Conservation (phyloP, 2,888 invertebrate species). For the Sinohyriopsis cumingii region DNA sequence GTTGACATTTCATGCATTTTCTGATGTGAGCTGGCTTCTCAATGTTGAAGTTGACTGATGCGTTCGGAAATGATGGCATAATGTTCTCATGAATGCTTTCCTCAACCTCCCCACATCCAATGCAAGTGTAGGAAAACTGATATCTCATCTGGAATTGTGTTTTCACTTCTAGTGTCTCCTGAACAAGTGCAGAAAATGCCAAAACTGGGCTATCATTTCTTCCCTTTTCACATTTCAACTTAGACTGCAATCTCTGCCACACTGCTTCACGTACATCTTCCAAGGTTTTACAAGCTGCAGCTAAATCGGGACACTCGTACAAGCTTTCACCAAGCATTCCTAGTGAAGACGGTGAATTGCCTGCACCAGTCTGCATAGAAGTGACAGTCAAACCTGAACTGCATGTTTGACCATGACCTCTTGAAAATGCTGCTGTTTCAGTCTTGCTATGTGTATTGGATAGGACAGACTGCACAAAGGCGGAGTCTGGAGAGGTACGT, state of each 20-base stretch:
- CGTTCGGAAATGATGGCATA: slow-evolving; percentile 61
- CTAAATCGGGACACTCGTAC: slow-evolving; percentile 23
- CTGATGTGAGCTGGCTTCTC: slow-evolving; percentile 49
- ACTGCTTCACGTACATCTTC: slow-evolving; percentile 56
- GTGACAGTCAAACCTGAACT: not conserved
- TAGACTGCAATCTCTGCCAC: slow-evolving; percentile 58
- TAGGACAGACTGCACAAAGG: too few relatives aligned
- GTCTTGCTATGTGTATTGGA: too few relatives aligned
- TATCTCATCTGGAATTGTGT: slow-evolving; percentile 55
- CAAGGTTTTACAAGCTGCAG: slow-evolving; percentile 41
- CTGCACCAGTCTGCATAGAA: slow-evolving; percentile 2
- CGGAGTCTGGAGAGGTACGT: too few relatives aligned
- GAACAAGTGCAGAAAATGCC: slow-evolving; percentile 60
- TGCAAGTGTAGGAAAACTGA: slow-evolving; percentile 47
- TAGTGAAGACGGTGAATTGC: slow-evolving; percentile 4
- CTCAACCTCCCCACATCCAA: slow-evolving; percentile 47
- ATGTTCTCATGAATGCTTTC: slow-evolving; percentile 46
- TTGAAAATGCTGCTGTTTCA: too few relatives aligned
- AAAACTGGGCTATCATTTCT: slow-evolving; percentile 67
- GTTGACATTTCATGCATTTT: slow-evolving; percentile 60
- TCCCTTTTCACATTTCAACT: slow-evolving; percentile 62
- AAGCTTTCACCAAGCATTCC: slow-evolving; percentile 1
- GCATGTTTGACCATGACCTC: too few relatives aligned
- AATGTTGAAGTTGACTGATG: slow-evolving; percentile 56
- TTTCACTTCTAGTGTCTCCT: slow-evolving; percentile 45